These are phyloP conservation scores for Poeciliopsis turrubarensis DNA, from an alignment of 2,113 vertebrate genomes.

Conservation along the genomic window DNA sequence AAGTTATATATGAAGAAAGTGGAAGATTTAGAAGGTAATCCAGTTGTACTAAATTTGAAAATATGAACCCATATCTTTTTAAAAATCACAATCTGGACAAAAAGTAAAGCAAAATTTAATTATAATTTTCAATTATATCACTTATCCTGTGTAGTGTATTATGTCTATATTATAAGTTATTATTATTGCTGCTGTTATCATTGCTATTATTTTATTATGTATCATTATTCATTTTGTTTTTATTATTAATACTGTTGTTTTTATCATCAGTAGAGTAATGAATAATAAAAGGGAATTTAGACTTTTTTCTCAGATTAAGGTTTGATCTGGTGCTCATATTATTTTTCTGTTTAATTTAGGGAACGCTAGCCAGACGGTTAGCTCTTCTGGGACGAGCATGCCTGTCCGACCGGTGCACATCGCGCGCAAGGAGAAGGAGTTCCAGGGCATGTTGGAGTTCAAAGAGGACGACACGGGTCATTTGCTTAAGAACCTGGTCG, in stretches of 20 bases:
- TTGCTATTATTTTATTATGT: too few relatives aligned
- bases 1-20: conserved; percentile 90
- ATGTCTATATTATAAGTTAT: too few relatives aligned
- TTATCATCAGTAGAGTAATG: too few relatives aligned
- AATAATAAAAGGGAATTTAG: too few relatives aligned
- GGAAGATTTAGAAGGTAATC: conserved; percentile 90
- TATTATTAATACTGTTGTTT: neutral
- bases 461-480: conserved; percentile 89
- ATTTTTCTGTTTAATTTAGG: conserved; percentile 57
- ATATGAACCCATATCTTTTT: too few relatives aligned
- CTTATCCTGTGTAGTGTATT: too few relatives aligned
- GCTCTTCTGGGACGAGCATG: conserved; percentile 67
- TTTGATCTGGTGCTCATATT: neutral
- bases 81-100: too few relatives aligned
- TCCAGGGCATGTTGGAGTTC: conserved; percentile 95
- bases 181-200: too few relatives aligned
- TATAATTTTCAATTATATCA: too few relatives aligned
- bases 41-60: neutral
- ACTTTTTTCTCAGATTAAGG: too few relatives aligned
- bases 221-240: too few relatives aligned
- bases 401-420: conserved; percentile 87
- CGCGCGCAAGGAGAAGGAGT: conserved; percentile 93
- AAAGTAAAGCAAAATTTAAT: too few relatives aligned
- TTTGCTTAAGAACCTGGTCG: conserved; percentile 90
- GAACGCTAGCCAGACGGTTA: conserved; percentile 78